Evolutionary conservation across 1,140 invertebrate species (phyloP).

Genomic region (Elymnias hypermnestra): DNA sequence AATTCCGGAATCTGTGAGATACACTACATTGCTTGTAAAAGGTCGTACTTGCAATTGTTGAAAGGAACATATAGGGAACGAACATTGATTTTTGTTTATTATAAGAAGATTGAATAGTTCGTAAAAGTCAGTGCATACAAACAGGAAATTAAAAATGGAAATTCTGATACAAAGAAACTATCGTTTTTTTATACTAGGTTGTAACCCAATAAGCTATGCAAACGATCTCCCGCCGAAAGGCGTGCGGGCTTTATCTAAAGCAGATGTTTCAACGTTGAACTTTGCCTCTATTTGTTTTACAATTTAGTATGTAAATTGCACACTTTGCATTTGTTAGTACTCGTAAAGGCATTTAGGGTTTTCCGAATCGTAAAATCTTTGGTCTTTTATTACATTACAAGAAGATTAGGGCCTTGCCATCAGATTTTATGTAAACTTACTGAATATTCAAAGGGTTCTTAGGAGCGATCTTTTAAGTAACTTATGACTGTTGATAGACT

Average conservation of each 20-base stretch:
- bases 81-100: too few relatives aligned
- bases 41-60: too few relatives aligned
- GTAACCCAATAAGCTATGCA: slow-evolving; percentile 14
- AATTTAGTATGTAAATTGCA: slow-evolving; percentile 54
- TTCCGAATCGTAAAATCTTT: slow-evolving; percentile 47
- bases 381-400: slow-evolving; percentile 14
- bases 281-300: slow-evolving; percentile 42
- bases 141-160: too few relatives aligned
- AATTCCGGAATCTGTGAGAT: too few relatives aligned
- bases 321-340: slow-evolving; percentile 42
- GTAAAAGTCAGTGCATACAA: too few relatives aligned
- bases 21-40: too few relatives aligned
- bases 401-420: slow-evolving; percentile 27
- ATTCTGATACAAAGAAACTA: neutral
- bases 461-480: too few relatives aligned
- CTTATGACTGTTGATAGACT: too few relatives aligned
- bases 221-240: slow-evolving; percentile 8
- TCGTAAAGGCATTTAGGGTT: slow-evolving; percentile 44
- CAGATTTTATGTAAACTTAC: slow-evolving; percentile 1
- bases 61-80: too few relatives aligned
- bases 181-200: slow-evolving; percentile 5
- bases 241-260: slow-evolving; percentile 13
- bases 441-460: too few relatives aligned
- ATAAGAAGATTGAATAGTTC: too few relatives aligned
- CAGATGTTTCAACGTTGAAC: slow-evolving; percentile 32